Evolutionary conservation across 23 tunicate species (phyloP), one percentile per base, ranked within the genome.

Genomic region (Botrylloides violaceus): DNA sequence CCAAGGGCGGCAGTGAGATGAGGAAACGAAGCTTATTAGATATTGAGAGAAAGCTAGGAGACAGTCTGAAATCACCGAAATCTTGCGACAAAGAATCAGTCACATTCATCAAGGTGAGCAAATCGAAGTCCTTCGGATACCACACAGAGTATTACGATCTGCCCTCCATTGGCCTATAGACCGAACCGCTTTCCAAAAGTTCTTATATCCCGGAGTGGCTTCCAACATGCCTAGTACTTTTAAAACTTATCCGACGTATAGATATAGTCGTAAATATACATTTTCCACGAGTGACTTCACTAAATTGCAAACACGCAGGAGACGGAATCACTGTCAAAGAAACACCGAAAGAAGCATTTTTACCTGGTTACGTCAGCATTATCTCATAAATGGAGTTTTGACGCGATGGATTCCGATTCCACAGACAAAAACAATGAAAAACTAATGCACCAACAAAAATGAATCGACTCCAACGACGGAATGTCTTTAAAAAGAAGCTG

Each of bases 371-470:
- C 82, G 34, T 59, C 80, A 26, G 36, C 58, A 19, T 26, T 37
- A 22, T 26, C 29, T 6, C 49, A 81, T 2, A 49, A 75, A 49
- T 87, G 95, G 95, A 80, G 61, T 29, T 87, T 87, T 56, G 95
- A 87, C 18, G 82, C 75, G 38, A 76, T 79, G n/a, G 82, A 80
- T 34, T 74, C 85, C 32, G 47, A 85, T 49, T 47, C 47, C 35
- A 78, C 94, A 15, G 53, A 43, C 15, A 15, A 15, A 43, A 43
- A n/a, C n/a, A n/a, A n/a, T n/a, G n/a, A n/a, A n/a, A n/a, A n/a
- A n/a, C n/a, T n/a, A n/a, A n/a, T n/a, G n/a, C n/a, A n/a, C n/a
- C n/a, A n/a, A n/a, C n/a, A n/a, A n/a, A n/a, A n/a, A n/a, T n/a
- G n/a, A n/a, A n/a, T n/a, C n/a, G n/a, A n/a, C n/a, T n/a, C n/a